phyloP scores from a whole-genome alignment of 2,797 vertebrate genomes.

The Schizothorax lantsangensis region DNA sequence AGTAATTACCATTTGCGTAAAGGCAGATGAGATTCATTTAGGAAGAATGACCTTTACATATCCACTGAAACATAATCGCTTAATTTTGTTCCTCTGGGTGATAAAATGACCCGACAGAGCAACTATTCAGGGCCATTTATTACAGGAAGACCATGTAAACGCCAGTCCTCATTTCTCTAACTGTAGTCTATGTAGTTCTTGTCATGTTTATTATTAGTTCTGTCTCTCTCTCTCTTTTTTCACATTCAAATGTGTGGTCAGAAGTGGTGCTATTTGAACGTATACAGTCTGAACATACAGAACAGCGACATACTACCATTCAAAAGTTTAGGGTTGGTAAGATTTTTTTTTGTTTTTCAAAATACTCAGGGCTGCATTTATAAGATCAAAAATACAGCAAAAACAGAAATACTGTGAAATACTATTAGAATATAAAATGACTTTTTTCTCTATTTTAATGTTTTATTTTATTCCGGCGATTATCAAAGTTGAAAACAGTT shows the following conservation, averaged over 20 bases:
- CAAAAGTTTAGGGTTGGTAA: not conserved
- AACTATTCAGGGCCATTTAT: not conserved
- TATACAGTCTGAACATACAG: not conserved
- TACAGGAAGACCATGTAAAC: not conserved
- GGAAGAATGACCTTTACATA: conserved; percentile 53
- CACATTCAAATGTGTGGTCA: not conserved
- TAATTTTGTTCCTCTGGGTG: not conserved
- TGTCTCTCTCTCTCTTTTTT: not conserved
- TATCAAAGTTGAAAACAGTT: not conserved
- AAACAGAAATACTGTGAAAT: not conserved
- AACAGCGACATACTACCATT: not conserved
- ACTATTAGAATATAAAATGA: not conserved
- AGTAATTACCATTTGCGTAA: conserved; percentile 45
- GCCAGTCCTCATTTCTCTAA: not conserved
- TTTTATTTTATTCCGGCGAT: not conserved
- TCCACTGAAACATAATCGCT: conserved; percentile 30
- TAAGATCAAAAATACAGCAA: not conserved
- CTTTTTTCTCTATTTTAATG: not conserved
- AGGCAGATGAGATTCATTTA: conserved; percentile 36
- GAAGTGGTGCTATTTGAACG: not conserved
- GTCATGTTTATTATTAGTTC: not conserved
- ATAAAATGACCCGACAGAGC: conserved; percentile 7
- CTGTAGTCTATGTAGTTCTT: not conserved
- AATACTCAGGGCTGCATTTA: not conserved
- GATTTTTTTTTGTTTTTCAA: not conserved